Conservation (phyloP, 2,113 vertebrate species). For the Panthera tigris region DNA sequence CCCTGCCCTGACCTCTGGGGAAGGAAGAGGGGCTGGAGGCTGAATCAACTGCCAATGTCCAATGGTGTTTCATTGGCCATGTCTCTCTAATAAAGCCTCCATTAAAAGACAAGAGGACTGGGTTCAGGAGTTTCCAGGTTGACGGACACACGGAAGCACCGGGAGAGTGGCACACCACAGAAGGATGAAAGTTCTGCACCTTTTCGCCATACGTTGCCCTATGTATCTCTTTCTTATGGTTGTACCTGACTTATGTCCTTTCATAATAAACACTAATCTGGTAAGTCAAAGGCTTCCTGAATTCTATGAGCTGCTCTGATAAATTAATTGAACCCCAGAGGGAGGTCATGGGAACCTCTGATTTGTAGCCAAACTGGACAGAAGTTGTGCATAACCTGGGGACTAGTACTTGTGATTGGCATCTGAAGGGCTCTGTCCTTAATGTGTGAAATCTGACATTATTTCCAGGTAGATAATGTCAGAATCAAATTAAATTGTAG, state of each 20-base stretch:
- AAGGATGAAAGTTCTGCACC: not conserved
- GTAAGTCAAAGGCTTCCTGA: not conserved
- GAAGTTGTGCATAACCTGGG: not conserved
- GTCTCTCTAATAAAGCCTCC: not conserved
- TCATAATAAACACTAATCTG: not conserved
- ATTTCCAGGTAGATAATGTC: not conserved
- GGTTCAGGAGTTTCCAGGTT: not conserved
- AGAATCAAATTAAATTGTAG: not conserved
- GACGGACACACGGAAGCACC: rapidly evolving
- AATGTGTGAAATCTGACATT: not conserved
- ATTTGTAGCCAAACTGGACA: not conserved
- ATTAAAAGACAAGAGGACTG: not conserved
- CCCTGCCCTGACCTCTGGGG: not conserved
- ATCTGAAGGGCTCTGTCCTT: not conserved
- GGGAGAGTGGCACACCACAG: not conserved
- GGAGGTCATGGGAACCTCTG: not conserved
- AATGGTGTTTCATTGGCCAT: not conserved
- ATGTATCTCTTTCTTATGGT: not conserved
- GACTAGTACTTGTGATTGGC: too few relatives aligned
- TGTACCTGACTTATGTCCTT: not conserved
- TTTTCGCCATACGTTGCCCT: not conserved
- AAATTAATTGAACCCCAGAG: not conserved
- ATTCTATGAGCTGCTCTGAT: not conserved
- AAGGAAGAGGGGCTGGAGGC: not conserved
- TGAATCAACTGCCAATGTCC: not conserved